Evolutionary conservation across 2,113 vertebrate genomes (phyloP).

Genomic region (Balaenoptera acutorostrata): DNA sequence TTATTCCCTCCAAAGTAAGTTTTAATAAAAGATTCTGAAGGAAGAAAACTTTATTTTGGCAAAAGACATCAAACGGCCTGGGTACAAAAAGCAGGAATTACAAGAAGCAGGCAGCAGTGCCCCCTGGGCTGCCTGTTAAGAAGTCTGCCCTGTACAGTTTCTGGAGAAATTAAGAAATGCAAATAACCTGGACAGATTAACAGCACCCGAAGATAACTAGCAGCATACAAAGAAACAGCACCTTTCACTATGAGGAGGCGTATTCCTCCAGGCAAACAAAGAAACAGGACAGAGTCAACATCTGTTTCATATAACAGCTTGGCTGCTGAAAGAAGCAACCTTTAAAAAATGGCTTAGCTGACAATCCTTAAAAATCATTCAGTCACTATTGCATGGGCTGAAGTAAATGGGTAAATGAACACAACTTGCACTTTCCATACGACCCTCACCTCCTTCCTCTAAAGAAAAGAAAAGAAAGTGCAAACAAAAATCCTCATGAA

Average conservation of each 20-base stretch:
- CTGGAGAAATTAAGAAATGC: conserved; percentile 52
- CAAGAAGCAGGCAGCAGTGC: background rate
- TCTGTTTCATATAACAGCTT: conserved; percentile 72
- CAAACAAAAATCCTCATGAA: conserved; percentile 14
- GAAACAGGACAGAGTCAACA: conserved; percentile 51
- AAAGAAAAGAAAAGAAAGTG: background rate
- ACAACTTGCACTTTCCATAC: background rate
- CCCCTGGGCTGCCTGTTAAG: background rate
- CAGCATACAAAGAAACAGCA: conserved; percentile 49
- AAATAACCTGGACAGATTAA: conserved; percentile 40
- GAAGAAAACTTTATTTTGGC: background rate
- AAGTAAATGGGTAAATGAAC: background rate
- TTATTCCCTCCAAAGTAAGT: background rate
- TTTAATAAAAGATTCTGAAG: background rate
- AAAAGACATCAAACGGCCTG: background rate
- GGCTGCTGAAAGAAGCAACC: conserved; percentile 54
- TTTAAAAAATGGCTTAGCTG: conserved; percentile 54
- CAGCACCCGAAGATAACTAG: conserved; percentile 31
- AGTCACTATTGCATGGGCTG: background rate
- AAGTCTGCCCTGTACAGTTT: conserved; percentile 11
- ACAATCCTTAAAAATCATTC: conserved; percentile 56
- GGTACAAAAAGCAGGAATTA: background rate
- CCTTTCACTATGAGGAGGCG: conserved; percentile 21
- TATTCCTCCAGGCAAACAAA: conserved; percentile 62
- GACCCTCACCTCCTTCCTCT: background rate